Conservation (phyloP, 2,888 invertebrate genomes). For the Metellina segmentata region DNA sequence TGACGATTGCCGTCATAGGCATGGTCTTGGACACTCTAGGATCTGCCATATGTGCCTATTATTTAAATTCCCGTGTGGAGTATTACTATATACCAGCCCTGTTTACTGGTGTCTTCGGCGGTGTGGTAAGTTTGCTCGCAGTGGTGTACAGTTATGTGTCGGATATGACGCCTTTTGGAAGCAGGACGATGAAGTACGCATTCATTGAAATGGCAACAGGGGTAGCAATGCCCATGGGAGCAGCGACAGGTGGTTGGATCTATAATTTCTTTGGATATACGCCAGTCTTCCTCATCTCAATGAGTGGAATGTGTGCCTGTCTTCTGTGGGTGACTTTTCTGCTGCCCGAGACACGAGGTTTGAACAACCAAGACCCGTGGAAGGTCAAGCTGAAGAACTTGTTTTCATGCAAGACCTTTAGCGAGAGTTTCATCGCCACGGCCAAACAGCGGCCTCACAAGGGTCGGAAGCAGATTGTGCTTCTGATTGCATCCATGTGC, state of each 20-base stretch:
- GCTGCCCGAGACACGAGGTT: slow-evolving; percentile 54
- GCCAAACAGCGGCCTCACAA: slow-evolving; percentile 53
- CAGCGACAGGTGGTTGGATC: slow-evolving; percentile 64
- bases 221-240: slow-evolving; percentile 84
- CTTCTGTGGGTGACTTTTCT: slow-evolving; percentile 40
- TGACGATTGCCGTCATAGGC: slow-evolving; percentile 61
- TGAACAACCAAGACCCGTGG: slow-evolving; percentile 42
- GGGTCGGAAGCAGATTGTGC: slow-evolving; percentile 60
- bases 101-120: slow-evolving; percentile 56
- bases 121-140: slow-evolving; percentile 30
- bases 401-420: slow-evolving; percentile 50
- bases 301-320: slow-evolving; percentile 1
- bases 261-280: slow-evolving; percentile 63
- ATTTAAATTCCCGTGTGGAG: slow-evolving; percentile 55
- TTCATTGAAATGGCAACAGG: slow-evolving; percentile 83
- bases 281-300: slow-evolving; percentile 21
- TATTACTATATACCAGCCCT: slow-evolving; percentile 55
- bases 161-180: slow-evolving; percentile 48
- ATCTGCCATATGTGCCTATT: slow-evolving; percentile 42
- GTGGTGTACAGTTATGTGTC: slow-evolving; percentile 72
- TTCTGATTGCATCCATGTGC: slow-evolving; percentile 69
- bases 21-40: slow-evolving; percentile 54
- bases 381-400: slow-evolving; percentile 21
- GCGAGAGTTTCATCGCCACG: slow-evolving; percentile 62
- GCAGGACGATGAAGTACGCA: slow-evolving; percentile 72